phyloP scores from a whole-genome alignment of 2,888 invertebrate genomes.

The Melieria crassipennis region DNA sequence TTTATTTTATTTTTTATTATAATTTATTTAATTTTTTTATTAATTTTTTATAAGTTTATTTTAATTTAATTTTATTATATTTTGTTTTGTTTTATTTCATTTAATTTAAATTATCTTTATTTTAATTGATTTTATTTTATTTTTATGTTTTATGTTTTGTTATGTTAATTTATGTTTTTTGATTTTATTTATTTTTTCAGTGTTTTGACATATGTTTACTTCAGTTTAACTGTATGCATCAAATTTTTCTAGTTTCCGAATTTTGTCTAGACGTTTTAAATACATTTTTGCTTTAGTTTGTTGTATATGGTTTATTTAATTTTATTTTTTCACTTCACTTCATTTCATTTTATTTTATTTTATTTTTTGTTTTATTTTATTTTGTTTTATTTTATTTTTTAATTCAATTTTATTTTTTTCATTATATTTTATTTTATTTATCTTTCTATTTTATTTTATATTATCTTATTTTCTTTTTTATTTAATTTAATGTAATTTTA shows the following conservation, averaged over 20 bases:
- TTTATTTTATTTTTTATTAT: not conserved
- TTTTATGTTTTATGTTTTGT: slow-evolving; percentile 2
- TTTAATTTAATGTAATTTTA: not conserved
- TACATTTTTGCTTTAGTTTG: not conserved
- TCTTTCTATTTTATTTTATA: not conserved
- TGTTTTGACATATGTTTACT: not conserved
- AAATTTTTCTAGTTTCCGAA: not conserved
- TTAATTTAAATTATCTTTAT: not conserved
- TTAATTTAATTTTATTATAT: not conserved
- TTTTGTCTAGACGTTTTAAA: not conserved
- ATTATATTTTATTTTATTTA: not conserved
- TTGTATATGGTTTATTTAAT: not conserved
- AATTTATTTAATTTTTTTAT: not conserved
- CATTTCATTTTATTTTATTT: not conserved
- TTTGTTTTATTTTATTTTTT: slow-evolving; percentile 6
- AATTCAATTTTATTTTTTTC: slow-evolving; percentile 1
- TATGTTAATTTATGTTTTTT: not conserved
- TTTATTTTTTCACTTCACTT: not conserved
- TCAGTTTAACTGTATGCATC: not conserved
- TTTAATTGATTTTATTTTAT: not conserved
- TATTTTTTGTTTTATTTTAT: not conserved
- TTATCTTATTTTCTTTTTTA: not conserved
- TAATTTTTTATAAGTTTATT: not conserved
- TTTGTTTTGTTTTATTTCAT: not conserved
- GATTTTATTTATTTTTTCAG: not conserved